phyloP scores from a whole-genome alignment of 2,888 invertebrate genomes.

The Seira musarum region DNA sequence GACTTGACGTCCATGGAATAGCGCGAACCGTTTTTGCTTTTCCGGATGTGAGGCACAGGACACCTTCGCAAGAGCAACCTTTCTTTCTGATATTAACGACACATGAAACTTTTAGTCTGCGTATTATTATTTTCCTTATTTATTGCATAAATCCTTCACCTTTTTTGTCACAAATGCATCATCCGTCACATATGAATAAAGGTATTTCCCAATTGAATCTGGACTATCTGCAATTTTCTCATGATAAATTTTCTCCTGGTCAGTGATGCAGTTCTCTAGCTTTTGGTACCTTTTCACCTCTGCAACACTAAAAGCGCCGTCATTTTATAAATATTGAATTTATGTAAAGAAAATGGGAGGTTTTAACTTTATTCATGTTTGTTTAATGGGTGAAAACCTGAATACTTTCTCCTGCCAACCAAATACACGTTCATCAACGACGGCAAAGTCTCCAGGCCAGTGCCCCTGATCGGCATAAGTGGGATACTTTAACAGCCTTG shows the following conservation, averaged over 20 bases:
- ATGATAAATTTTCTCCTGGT: slow-evolving; percentile 50
- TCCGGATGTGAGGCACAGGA: slow-evolving; percentile 36
- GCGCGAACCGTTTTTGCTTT: slow-evolving; percentile 23
- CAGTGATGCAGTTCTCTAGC: slow-evolving; percentile 44
- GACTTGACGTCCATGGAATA: slow-evolving; percentile 28
- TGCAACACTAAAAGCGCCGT: slow-evolving; percentile 26
- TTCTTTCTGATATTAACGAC: slow-evolving; percentile 26
- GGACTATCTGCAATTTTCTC: slow-evolving; percentile 34
- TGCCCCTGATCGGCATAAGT: slow-evolving; percentile 36
- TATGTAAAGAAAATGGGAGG: neutral
- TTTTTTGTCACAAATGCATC: slow-evolving; percentile 34
- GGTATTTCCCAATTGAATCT: slow-evolving; percentile 44
- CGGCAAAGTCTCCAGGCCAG: slow-evolving; percentile 49
- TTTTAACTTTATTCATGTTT: no score
- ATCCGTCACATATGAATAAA: slow-evolving; percentile 48
- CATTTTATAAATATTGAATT: slow-evolving; percentile 1
- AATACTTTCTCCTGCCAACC: slow-evolving; percentile 63
- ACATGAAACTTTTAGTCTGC: slow-evolving; percentile 9
- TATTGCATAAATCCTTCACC: slow-evolving; percentile 38
- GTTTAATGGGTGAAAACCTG: slow-evolving; percentile 20
- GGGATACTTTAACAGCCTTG: slow-evolving; percentile 57
- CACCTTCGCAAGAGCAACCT: slow-evolving; percentile 21
- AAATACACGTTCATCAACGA: slow-evolving; percentile 57
- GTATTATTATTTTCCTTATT: no score
- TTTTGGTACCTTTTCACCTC: slow-evolving; percentile 49